Evolutionary conservation across 92 coral and sea anemone species (phyloP).

Genomic region (Porites rus): DNA sequence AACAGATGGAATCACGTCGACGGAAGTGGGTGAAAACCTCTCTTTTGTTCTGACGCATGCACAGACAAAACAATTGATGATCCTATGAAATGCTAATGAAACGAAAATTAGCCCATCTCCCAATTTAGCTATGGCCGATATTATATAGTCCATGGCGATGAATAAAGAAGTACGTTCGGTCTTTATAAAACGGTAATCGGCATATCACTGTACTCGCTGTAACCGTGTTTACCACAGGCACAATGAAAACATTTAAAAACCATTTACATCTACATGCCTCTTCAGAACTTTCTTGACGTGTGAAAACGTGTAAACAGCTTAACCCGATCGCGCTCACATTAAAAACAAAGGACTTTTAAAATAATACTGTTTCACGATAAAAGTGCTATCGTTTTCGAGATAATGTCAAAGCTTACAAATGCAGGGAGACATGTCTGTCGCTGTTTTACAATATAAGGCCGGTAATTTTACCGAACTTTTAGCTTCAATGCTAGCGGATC

Average conservation of each 20-base stretch:
- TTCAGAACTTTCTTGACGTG: constrained; percentile 9
- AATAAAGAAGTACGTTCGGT: constrained; percentile 9
- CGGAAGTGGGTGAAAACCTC: constrained; percentile 1
- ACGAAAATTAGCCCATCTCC: constrained; percentile 11
- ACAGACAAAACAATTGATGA: constrained; percentile 20
- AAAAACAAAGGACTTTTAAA: background rate
- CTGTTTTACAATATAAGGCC: background rate
- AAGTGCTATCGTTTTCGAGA: constrained; percentile 12
- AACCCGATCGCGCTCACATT: background rate
- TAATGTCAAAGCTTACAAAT: background rate
- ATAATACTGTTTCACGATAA: constrained; percentile 28
- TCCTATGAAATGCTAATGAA: constrained; percentile 28
- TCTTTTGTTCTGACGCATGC: constrained; percentile 14
- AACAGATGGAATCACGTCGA: background rate
- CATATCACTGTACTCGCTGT: background rate
- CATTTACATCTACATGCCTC: background rate
- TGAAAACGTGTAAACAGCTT: constrained; percentile 38
- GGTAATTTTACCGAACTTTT: background rate
- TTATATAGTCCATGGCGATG: constrained; percentile 20
- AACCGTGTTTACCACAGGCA: no score
- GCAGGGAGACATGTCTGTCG: background rate
- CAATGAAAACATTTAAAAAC: background rate
- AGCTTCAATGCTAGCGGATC: background rate
- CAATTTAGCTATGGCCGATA: background rate
- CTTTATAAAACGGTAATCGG: background rate